phyloP scores from a whole-genome alignment of 2,113 vertebrate species.

The Beaufortia kweichowensis region DNA sequence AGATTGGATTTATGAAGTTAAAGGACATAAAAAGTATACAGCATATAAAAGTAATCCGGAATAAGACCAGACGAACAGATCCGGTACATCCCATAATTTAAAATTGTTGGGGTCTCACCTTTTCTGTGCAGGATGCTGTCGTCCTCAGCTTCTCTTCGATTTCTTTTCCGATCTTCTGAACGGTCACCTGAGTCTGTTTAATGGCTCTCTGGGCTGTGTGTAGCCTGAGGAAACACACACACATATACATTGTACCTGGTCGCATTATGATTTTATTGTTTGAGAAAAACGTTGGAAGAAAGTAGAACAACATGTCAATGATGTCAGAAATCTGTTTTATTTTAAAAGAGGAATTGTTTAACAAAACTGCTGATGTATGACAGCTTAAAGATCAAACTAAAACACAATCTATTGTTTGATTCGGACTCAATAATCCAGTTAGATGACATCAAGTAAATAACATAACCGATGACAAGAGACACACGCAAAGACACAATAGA shows the following conservation, averaged over 20 bases:
- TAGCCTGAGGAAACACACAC: slow-evolving; percentile 76
- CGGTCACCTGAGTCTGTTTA: slow-evolving; percentile 98
- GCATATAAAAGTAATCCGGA: slow-evolving; percentile 13
- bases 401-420: background rate
- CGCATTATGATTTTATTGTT: too few species aligned
- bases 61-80: background rate
- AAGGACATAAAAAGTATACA: slow-evolving; percentile 8
- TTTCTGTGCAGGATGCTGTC: slow-evolving; percentile 85
- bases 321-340: background rate
- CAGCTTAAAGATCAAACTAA: background rate
- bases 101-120: slow-evolving; percentile 76
- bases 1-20: slow-evolving; percentile 26
- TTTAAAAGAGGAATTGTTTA: background rate
- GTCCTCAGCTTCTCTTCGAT: slow-evolving; percentile 96
- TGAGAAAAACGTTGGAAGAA: too few species aligned
- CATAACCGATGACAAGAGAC: background rate
- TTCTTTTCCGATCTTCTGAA: slow-evolving; percentile 96
- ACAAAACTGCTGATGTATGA: background rate
- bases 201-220: slow-evolving; percentile 97
- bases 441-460: slow-evolving; percentile 10
- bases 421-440: background rate
- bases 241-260: background rate
- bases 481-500: slow-evolving; percentile 4
- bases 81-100: background rate
- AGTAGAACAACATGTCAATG: slow-evolving; percentile 22